phyloP scores from a whole-genome alignment of 2,888 invertebrate species.

The Pogonocherus hispidulus region DNA sequence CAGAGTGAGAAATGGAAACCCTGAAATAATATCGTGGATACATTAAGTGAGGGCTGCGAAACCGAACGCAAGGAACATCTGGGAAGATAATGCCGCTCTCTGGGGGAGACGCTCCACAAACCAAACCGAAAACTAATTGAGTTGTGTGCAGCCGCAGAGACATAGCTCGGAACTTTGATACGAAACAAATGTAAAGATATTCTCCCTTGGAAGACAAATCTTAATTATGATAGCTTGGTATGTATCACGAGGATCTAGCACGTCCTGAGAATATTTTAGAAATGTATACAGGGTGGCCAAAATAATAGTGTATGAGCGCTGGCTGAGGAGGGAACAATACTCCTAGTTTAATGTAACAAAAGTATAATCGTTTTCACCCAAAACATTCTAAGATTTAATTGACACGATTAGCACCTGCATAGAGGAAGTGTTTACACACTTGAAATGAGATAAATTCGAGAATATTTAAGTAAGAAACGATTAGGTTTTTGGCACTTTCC shows the following conservation, averaged over 20 bases:
- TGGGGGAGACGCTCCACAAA: constrained; percentile 57
- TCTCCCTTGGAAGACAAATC: constrained; percentile 53
- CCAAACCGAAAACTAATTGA: constrained; percentile 63
- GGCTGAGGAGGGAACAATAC: too few relatives aligned
- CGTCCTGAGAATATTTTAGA: constrained; percentile 20
- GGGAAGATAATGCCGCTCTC: constrained; percentile 60
- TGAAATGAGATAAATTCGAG: too few relatives aligned
- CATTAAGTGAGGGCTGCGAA: constrained; percentile 49
- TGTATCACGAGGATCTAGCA: constrained; percentile 29
- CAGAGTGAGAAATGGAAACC: constrained; percentile 51
- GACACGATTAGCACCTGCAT: too few relatives aligned
- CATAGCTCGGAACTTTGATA: constrained; percentile 55
- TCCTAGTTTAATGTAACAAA: too few relatives aligned
- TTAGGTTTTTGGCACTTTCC: too few relatives aligned
- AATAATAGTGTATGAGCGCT: too few relatives aligned
- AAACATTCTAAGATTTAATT: too few relatives aligned
- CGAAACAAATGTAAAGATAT: constrained; percentile 59
- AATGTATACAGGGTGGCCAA: background rate
- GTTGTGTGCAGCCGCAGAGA: constrained; percentile 59
- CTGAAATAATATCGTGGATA: constrained; percentile 57
- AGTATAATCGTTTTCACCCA: too few relatives aligned
- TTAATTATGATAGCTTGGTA: constrained; percentile 53
- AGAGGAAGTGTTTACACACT: too few relatives aligned
- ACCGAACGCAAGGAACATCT: constrained; percentile 52
- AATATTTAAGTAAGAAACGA: too few relatives aligned